Base-by-base conservation (phyloP, 2,888 invertebrate species). In the Perizoma affinitatum region DNA sequence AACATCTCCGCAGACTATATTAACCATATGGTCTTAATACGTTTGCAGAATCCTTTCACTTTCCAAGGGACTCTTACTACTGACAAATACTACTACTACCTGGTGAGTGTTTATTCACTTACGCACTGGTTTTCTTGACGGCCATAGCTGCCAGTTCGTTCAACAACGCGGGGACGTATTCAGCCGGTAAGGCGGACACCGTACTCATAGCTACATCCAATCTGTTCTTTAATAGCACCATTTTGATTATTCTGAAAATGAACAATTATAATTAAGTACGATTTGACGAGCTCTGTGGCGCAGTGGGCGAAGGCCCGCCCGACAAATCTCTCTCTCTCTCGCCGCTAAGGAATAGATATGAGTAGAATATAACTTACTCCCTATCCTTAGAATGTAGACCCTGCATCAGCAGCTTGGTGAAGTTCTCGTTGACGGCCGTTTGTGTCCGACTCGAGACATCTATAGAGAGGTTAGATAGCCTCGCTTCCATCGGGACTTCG, bases 341-440 rank as follows among this genome's bases (percentile, higher is more conserved):
- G n/a, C n/a, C n/a, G n/a, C n/a, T n/a, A n/a, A n/a, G 22, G 22
- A 22, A 3, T 22, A 22, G 22, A 22, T 22, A 1, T 22, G 22
- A 3, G 22, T 22, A 22, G 1, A 2, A 22, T 22, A 22, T 22
- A 34, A 72, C 86, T 74, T 68, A 94, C 94, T 86, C 92, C 65
- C 93, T 93, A 79, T 98, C 97, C 75, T 96, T 96, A 75, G 98
- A 98, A 73, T 97, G 97, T 40, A 98, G 86, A 0, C 97, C 98
- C 83, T 96, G 98, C 56, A 97, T 93, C 6, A 98, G 86, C 6
- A 98, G 89, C 66, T 96, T 96, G 2, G 96, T 96, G 74, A 97
- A 93, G 84, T 97, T 97, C 76, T 96, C 95, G 67, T 92, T 92
- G 48, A 93, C 89, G 4, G 90, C 86, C 0, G 83, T 80, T 54